phyloP scores from a whole-genome alignment of 1,140 invertebrate genomes.

The Drosophila hydei region DNA sequence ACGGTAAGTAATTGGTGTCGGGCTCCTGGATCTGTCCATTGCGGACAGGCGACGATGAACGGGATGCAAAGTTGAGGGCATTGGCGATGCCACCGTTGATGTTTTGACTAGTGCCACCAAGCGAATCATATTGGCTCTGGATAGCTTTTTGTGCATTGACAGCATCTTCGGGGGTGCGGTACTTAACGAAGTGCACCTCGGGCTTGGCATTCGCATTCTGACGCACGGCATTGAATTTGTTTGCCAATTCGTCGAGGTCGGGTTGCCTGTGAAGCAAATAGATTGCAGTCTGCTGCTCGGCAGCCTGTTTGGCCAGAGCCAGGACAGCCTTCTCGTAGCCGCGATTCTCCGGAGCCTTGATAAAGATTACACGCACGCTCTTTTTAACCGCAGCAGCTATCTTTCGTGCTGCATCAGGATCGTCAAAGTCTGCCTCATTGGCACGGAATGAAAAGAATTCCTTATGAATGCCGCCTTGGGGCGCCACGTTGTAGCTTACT shows the following conservation, averaged over 20 bases:
- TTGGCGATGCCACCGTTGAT: slow-evolving; percentile 76
- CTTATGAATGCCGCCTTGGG: slow-evolving; percentile 54
- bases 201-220: slow-evolving; percentile 61
- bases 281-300: slow-evolving; percentile 71
- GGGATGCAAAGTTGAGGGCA: slow-evolving; percentile 76
- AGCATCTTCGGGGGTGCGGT: slow-evolving; percentile 78
- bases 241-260: slow-evolving; percentile 65
- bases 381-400: slow-evolving; percentile 56
- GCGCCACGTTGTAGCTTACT: slow-evolving; percentile 54
- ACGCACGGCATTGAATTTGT: slow-evolving; percentile 64
- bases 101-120: slow-evolving; percentile 68
- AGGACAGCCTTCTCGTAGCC: slow-evolving; percentile 71
- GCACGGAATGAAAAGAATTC: slow-evolving; percentile 70
- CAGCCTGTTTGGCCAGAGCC: slow-evolving; percentile 72
- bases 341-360: slow-evolving; percentile 71
- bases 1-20: slow-evolving; percentile 64
- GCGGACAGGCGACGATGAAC: slow-evolving; percentile 38
- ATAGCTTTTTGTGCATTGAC: slow-evolving; percentile 71
- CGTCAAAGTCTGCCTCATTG: slow-evolving; percentile 68
- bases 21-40: slow-evolving; percentile 38
- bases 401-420: slow-evolving; percentile 56
- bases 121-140: slow-evolving; percentile 72
- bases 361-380: slow-evolving; percentile 70
- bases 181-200: slow-evolving; percentile 81
- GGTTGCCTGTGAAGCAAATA: slow-evolving; percentile 76